These are phyloP conservation scores for Zaprionus camerounensis DNA, from an alignment of 1,140 invertebrate species.

Conservation along the genomic window DNA sequence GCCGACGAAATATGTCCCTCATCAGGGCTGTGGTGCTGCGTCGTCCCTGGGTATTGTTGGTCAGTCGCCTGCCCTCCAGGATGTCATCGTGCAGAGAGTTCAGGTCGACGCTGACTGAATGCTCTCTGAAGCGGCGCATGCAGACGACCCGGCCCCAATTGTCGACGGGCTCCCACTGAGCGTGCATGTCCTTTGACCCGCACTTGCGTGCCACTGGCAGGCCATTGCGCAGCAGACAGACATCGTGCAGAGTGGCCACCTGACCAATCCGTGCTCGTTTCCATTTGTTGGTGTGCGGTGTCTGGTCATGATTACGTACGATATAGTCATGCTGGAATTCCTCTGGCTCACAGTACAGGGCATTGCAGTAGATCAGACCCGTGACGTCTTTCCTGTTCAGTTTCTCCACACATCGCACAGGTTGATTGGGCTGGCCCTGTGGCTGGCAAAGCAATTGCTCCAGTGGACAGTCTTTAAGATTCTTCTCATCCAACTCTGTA, in stretches of 20 bases:
- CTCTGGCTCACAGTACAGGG: constrained; percentile 55
- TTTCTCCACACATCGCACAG: background rate
- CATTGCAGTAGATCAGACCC: constrained; percentile 42
- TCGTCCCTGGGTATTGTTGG: constrained; percentile 46
- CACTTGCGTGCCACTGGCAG: constrained; percentile 69
- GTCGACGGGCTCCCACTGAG: constrained; percentile 59
- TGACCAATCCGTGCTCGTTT: constrained; percentile 60
- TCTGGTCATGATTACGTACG: constrained; percentile 57
- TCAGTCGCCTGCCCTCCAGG: constrained; percentile 46
- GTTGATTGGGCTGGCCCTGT: background rate
- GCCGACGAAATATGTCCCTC: constrained; percentile 52
- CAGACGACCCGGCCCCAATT: constrained; percentile 54
- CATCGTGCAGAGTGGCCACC: constrained; percentile 51
- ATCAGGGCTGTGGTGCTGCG: constrained; percentile 38
- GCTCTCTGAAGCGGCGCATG: constrained; percentile 51
- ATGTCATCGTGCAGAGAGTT: constrained; percentile 67
- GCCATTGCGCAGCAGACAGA: constrained; percentile 65
- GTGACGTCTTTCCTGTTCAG: background rate
- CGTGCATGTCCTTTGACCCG: constrained; percentile 1
- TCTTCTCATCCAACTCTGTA: background rate
- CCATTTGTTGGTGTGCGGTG: constrained; percentile 65
- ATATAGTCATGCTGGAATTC: constrained; percentile 62
- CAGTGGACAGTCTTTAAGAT: constrained; percentile 20
- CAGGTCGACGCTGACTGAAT: constrained; percentile 56
- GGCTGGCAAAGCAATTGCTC: constrained; percentile 24